Evolutionary conservation across 2,888 invertebrate genomes (phyloP), one percentile per base, ranked within the genome.

Genomic region (Schrankia costaestrigalis): DNA sequence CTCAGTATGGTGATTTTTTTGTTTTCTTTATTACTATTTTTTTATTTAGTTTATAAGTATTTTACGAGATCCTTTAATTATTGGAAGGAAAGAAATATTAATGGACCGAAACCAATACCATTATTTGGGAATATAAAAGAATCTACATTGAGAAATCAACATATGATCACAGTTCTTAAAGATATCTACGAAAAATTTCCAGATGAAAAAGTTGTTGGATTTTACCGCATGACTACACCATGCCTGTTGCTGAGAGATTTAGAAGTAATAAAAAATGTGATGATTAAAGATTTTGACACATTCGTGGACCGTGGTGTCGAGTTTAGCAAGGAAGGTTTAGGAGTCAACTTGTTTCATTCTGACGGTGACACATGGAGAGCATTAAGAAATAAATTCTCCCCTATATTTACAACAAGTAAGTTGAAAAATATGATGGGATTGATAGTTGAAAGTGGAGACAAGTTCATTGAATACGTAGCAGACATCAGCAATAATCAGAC

Each of bases 211-310:
- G 51, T 75, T 0, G 64, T 80, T 1, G 80, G 80, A 1, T 5
- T 77, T 0, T 79, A 64, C 15, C 65, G 69, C 33, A 63, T 73
- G 58, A 69, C 67, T 0, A 59, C 59, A 5, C 78, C 77, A 0
- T 47, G 53, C 22, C 24, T 80, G 5, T 26, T 78, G 4, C 34
- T 81, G 6, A 49, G 68, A 9, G 79, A 81, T 41, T 50, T 74
- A 13, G 78, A 81, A 3, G 26, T 76, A 1, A 46, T 80, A 4
- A 78, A 74, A 45, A 51, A 70, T 3, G 41, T 80, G 0, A 52
- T 78, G 48, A 71, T 78, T 7, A 76, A 72, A 37, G 78, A 78
- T 41, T 80, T 78, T 23, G 63, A 75, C 7, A 3, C 26, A 0
- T 31, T 73, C 18, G 21, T 41, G 1, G 65, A 71, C 3, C 60